A percentile compares a stretch with the other conserved stretches of the same genome.
Conservation (phyloP, 2,797 vertebrate genomes). For the Helarctos malayanus region DNA sequence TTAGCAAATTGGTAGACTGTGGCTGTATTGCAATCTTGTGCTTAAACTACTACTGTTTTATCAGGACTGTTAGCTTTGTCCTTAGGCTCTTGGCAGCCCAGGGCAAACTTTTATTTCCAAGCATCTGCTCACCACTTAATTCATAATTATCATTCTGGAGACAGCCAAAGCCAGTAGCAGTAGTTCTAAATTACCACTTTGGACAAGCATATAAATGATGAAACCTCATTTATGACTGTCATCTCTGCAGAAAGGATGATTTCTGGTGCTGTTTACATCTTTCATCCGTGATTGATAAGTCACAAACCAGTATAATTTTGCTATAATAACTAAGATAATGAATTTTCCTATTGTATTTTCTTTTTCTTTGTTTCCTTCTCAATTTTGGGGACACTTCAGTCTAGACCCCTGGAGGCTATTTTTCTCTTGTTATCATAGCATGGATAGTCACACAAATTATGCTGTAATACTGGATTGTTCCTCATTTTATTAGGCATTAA, state of each 20-base stretch:
- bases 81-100: not conserved
- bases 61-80: slow-evolving; percentile 16
- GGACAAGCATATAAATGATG: slow-evolving; percentile 67
- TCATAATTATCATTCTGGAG: slow-evolving; percentile 67
- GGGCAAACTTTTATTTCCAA: slow-evolving; percentile 72
- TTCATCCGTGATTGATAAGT: slow-evolving; percentile 31
- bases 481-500: not conserved
- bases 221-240: slow-evolving; percentile 54
- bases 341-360: slow-evolving; percentile 11
- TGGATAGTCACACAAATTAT: not conserved
- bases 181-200: slow-evolving; percentile 67
- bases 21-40: slow-evolving; percentile 3
- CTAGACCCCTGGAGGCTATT: not conserved
- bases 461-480: not conserved
- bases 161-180: not conserved
- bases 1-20: not conserved
- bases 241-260: slow-evolving; percentile 25
- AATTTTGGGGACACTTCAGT: not conserved
- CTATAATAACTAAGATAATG: slow-evolving; percentile 40
- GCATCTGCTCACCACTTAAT: slow-evolving; percentile 61
- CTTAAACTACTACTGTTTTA: slow-evolving; percentile 8
- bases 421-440: not conserved
- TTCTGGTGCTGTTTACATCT: slow-evolving; percentile 39
- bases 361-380: slow-evolving; percentile 42
- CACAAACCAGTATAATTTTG: slow-evolving; percentile 18